Evolutionary conservation across 2,888 invertebrate species (phyloP), one percentile per base, ranked within the genome.

Genomic region (Melitaea athalia): DNA sequence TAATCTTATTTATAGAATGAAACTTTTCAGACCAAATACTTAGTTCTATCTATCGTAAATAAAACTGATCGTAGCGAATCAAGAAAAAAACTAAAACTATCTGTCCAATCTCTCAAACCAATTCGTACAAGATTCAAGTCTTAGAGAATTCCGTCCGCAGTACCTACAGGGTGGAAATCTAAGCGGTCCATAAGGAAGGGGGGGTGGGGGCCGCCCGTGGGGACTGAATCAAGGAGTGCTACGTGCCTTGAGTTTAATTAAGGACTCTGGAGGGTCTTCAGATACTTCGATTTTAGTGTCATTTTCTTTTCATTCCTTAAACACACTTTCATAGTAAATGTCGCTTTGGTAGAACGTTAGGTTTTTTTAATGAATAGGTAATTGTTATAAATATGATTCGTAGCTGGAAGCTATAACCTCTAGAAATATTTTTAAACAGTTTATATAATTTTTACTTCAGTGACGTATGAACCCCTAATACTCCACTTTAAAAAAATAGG

Each of bases 201-300:
- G 83, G 85, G 84, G 80, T 81, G 81, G 78, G 81, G 81, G 77
- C 79, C 75, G 78, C 82, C 83, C 81, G 80, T 81, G 86, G 90
- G 85, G 87, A 88, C 88, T 91, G 92, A 92, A 92, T 92, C 91
- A 92, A 92, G 92, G 91, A 92, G 89, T 85, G 86, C 81, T 91
- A 92, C 92, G 92, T 92, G 92, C 88, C 81, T 80, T 78, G 92
- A 86, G 88, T 92, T 92, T 92, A 92, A 92, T 92, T 92, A 92
- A 92, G 89, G 91, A 87, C 88, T 85, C 85, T 75, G 73, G 79
- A 81, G 86, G 85, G 86, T 81, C 85, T 86, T 84, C 81, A 84
- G 85, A 88, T 88, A 84, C 90, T 91, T 91, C 91, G 91, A 91
- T 91, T 91, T 91, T 87, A 91, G 89, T 86, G 83, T 85, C 85